A percentile compares a stretch with the other conserved stretches of the same genome.
Conservation (phyloP, 2,888 invertebrate species). For the Encarsia formosa region DNA sequence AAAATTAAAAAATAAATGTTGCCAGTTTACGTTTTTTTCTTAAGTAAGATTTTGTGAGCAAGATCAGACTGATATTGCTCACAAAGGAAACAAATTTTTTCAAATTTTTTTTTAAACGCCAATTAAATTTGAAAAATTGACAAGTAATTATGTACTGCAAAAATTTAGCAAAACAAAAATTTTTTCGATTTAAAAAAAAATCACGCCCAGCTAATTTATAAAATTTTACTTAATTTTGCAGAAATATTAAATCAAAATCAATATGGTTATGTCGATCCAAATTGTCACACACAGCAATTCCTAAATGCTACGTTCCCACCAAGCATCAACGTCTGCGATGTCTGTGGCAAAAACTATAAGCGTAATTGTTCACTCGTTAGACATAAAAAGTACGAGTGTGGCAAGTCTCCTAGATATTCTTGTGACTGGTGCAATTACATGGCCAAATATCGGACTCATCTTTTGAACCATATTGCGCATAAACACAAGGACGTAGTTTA, state of each 20-base stretch:
- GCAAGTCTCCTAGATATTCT: constrained; percentile 42
- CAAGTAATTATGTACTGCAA: not conserved
- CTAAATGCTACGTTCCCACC: too few species aligned
- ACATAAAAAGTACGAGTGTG: constrained; percentile 45
- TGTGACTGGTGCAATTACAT: constrained; percentile 41
- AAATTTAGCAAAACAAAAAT: not conserved
- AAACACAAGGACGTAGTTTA: constrained; percentile 6
- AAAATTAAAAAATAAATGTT: too few species aligned
- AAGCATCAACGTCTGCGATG: not conserved
- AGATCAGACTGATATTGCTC: not conserved
- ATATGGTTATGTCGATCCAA: too few species aligned
- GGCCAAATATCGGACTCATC: not conserved
- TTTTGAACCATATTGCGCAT: not conserved
- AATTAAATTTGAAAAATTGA: not conserved
- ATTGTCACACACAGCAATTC: too few species aligned
- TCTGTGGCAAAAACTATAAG: constrained; percentile 35
- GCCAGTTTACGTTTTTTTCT: too few species aligned
- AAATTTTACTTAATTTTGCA: not conserved
- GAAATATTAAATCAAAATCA: too few species aligned
- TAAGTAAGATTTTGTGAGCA: not conserved
- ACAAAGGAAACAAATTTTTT: not conserved
- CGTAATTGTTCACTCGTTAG: constrained; percentile 43
- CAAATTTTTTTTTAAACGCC: not conserved
- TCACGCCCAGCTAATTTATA: not conserved
- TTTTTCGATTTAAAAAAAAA: not conserved